A percentile compares a stretch with the other conserved stretches of the same genome.
These are phyloP conservation scores for Drosophila atripex DNA, from an alignment of 2,888 invertebrate species.

Conservation along the genomic window DNA sequence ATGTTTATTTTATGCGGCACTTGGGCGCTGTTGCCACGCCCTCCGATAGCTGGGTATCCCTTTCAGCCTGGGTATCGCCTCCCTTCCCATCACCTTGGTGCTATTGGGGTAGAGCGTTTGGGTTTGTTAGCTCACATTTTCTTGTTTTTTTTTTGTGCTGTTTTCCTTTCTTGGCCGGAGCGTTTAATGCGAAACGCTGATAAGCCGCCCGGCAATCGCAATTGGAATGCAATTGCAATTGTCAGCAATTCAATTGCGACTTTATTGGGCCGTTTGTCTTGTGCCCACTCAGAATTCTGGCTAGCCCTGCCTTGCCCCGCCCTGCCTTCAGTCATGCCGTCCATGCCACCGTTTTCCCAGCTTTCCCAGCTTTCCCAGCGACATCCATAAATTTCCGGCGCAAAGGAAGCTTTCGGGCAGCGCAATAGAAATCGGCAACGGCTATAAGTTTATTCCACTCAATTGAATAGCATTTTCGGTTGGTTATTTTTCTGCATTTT, in stretches of 20 bases:
- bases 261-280: constrained; percentile 48
- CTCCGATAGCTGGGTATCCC: not conserved
- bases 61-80: too few relatives aligned
- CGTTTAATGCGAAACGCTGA: constrained; percentile 35
- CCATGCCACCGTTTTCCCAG: not conserved
- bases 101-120: constrained; percentile 1
- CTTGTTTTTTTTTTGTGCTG: too few relatives aligned
- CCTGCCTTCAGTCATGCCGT: not conserved
- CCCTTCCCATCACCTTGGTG: too few relatives aligned
- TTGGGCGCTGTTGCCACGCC: constrained; percentile 54
- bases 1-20: constrained; percentile 79
- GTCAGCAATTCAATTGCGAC: constrained; percentile 63
- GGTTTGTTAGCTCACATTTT: too few relatives aligned
- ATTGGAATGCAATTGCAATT: constrained; percentile 53
- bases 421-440: constrained; percentile 39
- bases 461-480: constrained; percentile 71
- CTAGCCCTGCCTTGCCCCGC: not conserved
- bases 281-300: not conserved
- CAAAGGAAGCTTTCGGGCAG: constrained; percentile 1
- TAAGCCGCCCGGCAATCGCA: constrained; percentile 32
- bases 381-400: constrained; percentile 40
- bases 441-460: constrained; percentile 73
- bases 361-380: constrained; percentile 1
- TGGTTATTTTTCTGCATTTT: constrained; percentile 13
- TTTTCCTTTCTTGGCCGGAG: constrained; percentile 2